These are phyloP conservation scores for Drosophila erecta DNA, from an alignment of 1,140 invertebrate genomes.

Conservation along the genomic window DNA sequence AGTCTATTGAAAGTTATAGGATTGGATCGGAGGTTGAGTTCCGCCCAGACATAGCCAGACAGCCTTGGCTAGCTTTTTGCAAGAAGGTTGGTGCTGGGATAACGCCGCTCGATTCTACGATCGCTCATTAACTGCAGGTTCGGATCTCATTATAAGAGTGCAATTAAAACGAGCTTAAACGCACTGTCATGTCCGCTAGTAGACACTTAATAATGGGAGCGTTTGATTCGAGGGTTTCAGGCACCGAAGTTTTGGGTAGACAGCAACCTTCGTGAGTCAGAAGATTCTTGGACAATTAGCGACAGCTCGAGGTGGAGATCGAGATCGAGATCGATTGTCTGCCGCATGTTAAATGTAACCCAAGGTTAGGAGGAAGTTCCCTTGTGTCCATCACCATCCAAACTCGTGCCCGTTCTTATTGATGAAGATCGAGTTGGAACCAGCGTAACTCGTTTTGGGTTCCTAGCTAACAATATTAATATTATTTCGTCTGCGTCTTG, in stretches of 20 bases:
- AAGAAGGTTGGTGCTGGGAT: conserved; percentile 34
- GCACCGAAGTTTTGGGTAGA: conserved; percentile 39
- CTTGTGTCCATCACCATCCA: neutral
- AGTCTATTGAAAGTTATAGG: neutral
- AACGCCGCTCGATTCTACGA: conserved; percentile 54
- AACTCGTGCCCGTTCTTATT: conserved; percentile 22
- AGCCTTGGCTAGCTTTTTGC: conserved; percentile 19
- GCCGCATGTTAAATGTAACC: conserved; percentile 27
- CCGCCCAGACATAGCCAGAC: neutral
- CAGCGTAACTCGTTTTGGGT: conserved; percentile 52
- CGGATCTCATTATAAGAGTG: conserved; percentile 56
- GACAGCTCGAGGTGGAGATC: conserved; percentile 15
- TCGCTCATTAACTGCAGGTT: conserved; percentile 34
- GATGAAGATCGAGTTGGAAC: conserved; percentile 30
- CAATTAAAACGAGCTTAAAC: conserved; percentile 67
- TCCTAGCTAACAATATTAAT: conserved; percentile 52
- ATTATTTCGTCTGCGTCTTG: conserved; percentile 27
- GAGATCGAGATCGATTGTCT: conserved; percentile 14
- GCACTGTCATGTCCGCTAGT: conserved; percentile 68
- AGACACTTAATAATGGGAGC: conserved; percentile 56
- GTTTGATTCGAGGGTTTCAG: conserved; percentile 61
- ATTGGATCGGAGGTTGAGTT: neutral
- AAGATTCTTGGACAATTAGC: conserved; percentile 44
- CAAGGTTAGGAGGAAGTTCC: conserved; percentile 56
- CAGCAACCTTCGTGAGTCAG: conserved; percentile 14